A percentile compares a stretch with the other conserved stretches of the same genome.
phyloP scores from a whole-genome alignment of 2,888 invertebrate species.

The Neelides folsomi region DNA sequence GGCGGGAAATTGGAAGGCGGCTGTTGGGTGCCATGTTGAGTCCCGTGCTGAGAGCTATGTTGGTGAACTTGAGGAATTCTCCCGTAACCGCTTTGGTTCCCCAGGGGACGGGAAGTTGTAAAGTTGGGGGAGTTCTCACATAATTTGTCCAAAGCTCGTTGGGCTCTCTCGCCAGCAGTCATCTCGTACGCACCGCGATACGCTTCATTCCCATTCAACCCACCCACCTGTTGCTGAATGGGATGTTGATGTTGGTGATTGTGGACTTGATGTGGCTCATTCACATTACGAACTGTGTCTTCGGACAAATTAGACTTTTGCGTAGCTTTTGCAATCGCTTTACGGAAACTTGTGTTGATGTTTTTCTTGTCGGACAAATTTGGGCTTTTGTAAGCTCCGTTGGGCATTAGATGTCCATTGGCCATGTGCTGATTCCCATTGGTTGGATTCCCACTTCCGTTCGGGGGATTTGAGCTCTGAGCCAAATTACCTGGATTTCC shows the following conservation, averaged over 20 bases:
- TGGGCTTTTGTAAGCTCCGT: constrained; percentile 24
- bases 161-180: constrained; percentile 23
- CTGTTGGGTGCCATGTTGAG: neutral
- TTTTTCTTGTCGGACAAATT: constrained; percentile 22
- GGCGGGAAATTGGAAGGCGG: neutral
- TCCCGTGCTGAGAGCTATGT: neutral
- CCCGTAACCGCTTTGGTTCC: neutral
- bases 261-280: neutral
- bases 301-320: constrained; percentile 47
- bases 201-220: neutral
- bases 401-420: constrained; percentile 9
- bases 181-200: neutral
- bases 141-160: constrained; percentile 28
- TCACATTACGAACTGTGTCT: constrained; percentile 38
- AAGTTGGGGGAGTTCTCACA: constrained; percentile 11
- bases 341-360: constrained; percentile 30
- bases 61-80: neutral
- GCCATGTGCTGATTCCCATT: constrained; percentile 7
- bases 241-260: neutral
- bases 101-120: neutral
- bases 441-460: constrained; percentile 5
- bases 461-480: neutral
- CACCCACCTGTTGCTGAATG: neutral
- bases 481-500: constrained; percentile 1
- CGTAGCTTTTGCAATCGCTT: constrained; percentile 31